A percentile compares a stretch with the other conserved stretches of the same genome.
Conservation (phyloP, 2,888 invertebrate genomes). For the Gnatocerus cornutus region DNA sequence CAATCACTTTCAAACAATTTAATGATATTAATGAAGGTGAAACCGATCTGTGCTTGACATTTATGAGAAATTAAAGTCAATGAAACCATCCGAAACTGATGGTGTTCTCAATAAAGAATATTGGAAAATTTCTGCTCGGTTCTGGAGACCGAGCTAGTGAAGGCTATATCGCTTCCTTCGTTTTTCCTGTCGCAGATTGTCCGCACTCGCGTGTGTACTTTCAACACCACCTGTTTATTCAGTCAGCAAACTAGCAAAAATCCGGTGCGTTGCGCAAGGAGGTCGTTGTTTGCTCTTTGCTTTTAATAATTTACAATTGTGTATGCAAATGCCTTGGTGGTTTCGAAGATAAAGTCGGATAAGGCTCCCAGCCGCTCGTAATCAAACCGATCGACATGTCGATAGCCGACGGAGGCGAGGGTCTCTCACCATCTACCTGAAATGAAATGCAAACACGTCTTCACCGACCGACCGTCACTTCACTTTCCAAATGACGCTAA, state of each 20-base stretch:
- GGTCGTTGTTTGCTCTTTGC: constrained; percentile 41
- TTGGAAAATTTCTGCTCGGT: too few relatives aligned
- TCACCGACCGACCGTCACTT: constrained; percentile 12
- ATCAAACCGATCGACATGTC: constrained; percentile 67
- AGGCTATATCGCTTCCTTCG: too few relatives aligned
- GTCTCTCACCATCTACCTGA: constrained; percentile 41
- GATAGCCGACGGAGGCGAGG: constrained; percentile 65
- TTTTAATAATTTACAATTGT: constrained; percentile 68
- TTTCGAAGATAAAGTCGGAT: constrained; percentile 53
- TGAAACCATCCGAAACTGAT: too few relatives aligned
- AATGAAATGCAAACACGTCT: constrained; percentile 35
- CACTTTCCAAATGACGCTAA: constrained; percentile 32
- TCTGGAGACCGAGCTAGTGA: too few relatives aligned
- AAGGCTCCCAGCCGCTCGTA: constrained; percentile 62
- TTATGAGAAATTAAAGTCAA: too few relatives aligned
- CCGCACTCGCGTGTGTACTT: neutral
- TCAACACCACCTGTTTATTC: constrained; percentile 20
- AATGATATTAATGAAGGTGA: too few relatives aligned
- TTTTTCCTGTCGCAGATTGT: neutral
- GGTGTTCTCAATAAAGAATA: too few relatives aligned
- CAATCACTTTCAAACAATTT: too few relatives aligned
- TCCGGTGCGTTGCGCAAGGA: constrained; percentile 27
- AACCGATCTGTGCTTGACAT: too few relatives aligned
- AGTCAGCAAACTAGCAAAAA: constrained; percentile 20
- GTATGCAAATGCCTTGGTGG: constrained; percentile 66